phyloP scores from a whole-genome alignment of 2,797 vertebrate species.

The Sebastes minor region DNA sequence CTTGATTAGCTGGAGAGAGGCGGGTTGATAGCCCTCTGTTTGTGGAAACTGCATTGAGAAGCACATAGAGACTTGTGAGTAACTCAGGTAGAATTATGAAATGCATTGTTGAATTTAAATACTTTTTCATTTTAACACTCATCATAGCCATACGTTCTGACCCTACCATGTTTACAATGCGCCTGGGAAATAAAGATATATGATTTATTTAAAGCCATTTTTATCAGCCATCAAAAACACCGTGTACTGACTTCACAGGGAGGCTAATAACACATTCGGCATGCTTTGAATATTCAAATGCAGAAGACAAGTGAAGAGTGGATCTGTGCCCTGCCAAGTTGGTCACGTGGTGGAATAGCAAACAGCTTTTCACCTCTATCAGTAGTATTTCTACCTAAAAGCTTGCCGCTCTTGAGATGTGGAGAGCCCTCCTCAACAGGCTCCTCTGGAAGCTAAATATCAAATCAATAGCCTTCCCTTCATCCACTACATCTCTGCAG shows the following conservation, averaged over 20 bases:
- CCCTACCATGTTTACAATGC: background rate
- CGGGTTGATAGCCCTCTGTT: slow-evolving; percentile 76
- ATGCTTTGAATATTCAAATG: slow-evolving; percentile 44
- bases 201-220: background rate
- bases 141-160: background rate
- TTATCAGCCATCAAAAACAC: background rate
- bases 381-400: slow-evolving; percentile 34
- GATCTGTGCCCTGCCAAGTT: slow-evolving; percentile 14
- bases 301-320: slow-evolving; percentile 1
- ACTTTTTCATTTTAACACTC: background rate
- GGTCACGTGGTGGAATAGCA: slow-evolving; percentile 25
- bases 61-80: background rate
- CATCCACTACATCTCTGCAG: slow-evolving; percentile 24
- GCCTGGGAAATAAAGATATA: background rate
- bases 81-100: background rate
- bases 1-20: slow-evolving; percentile 82
- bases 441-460: slow-evolving; percentile 53
- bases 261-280: background rate
- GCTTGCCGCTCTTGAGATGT: slow-evolving; percentile 40
- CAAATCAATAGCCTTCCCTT: slow-evolving; percentile 49
- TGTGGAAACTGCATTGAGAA: slow-evolving; percentile 63
- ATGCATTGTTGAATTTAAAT: background rate
- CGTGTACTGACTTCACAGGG: background rate
- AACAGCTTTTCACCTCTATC: slow-evolving; percentile 36
- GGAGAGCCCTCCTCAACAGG: slow-evolving; percentile 32